Base-by-base conservation (phyloP, 2,888 invertebrate species). In the Auanema sp. region DNA sequence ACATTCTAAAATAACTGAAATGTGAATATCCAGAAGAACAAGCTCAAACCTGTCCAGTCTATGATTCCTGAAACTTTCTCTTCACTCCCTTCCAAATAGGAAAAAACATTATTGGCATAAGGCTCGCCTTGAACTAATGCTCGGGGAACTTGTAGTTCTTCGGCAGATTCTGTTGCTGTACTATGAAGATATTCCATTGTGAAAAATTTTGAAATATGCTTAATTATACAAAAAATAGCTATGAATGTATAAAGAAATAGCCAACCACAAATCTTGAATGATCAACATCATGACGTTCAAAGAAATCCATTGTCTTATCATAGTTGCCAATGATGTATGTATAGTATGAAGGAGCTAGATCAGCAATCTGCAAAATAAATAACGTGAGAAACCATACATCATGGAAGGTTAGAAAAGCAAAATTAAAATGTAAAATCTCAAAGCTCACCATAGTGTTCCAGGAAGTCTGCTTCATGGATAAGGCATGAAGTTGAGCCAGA, bases 41-140 rank as follows among this genome's bases (percentile, higher is more conserved):
- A 33, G n/a, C 18, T 57, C 73, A 10, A 50, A 79, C 79, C 74
- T 18, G 79, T 76, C 79, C 79, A 79, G 58, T 79, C 79, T 58
- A 78, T 76, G 23, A 79, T 23, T 18, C 75, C 73, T 8, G 57
- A 59, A 21, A 78, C 65, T n/a, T 63, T 40, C 24, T 77, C 68
- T 11, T 75, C 69, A 11, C 72, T 72, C 14, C 64, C 66, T 2
- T 67, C 67, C 57, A 65, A 56, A 23, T 65, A 64, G 4, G 65
- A 65, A 58, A 79, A 79, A 18, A 79, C 60, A 61, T 79, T 77
- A 25, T 70, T 68, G 1, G 77, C 72, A 25, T 72, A 72, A 10
- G 79, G 79, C 60, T 78, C 76, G 10, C 79, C 79, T 51, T 79
- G 79, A 12, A 79, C 72, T 47, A 79, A 63, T 54, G 76, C 76